Base-by-base conservation (phyloP, 2,797 vertebrate species). In the Bovichtus diacanthus region DNA sequence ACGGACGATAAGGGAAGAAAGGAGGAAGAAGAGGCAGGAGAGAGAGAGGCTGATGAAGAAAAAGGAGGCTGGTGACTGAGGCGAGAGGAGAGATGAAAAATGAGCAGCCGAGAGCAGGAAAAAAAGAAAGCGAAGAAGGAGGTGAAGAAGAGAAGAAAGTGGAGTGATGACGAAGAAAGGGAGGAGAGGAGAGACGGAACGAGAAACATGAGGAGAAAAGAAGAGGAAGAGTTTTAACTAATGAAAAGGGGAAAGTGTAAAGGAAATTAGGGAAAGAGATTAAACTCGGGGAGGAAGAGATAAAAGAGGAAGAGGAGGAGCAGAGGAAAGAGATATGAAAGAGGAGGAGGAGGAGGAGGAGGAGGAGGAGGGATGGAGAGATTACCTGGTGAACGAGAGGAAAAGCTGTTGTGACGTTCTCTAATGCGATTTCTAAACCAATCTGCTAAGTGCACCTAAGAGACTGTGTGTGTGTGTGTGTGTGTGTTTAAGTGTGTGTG, bases 401-500 rank as follows among this genome's bases (percentile, higher is more conserved):
- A 80, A 74, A 87, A 91, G 90, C 83, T 88, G 87, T 84, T 86
- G 89, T 97, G 96, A 97, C 96, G 95, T 95, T 96, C 95, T 94
- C 95, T 97, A 97, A 98, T 98, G 96, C 91, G 96, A 97, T 97
- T 97, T 96, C 96, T 95, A 96, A 96, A 90, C 95, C 96, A 97
- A 97, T 97, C 96, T 96, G 96, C 96, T 97, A 97, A 97, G 96
- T 97, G 97, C 95, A 89, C 78, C 86, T 69, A 68, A 55, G 88
- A 88, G 83, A 79, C 67, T 12, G n/a, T 12, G 75, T 74, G 55
- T 71, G 79, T 71, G 44, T 53, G 58, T 76, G 68, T 78, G 76
- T 65, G 63, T 59, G 54, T 76, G 74, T 77, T 15, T 62, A 65
- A 25, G 78, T 55, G 78, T 67, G 73, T 76, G 84, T 80, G 79